Conservation (phyloP, 2,113 vertebrate species). For the Eretmochelys imbricata region DNA sequence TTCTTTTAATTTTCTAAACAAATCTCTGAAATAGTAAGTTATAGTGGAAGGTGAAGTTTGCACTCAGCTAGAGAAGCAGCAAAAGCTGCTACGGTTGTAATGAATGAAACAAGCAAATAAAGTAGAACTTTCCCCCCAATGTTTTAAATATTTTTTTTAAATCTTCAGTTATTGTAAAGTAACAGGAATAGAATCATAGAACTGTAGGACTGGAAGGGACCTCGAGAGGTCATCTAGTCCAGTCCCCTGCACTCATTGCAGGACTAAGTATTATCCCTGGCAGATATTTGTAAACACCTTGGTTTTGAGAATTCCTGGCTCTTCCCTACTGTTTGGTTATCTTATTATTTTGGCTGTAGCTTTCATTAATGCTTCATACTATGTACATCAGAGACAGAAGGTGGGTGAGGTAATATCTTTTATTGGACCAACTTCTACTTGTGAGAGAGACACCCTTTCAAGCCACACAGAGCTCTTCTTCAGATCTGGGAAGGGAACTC, state of each 20-base stretch:
- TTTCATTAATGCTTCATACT: background rate
- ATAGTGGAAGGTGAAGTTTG: background rate
- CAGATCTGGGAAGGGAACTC: background rate
- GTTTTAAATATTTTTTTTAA: background rate
- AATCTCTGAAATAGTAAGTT: background rate
- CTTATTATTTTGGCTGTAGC: background rate
- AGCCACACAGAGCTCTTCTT: background rate
- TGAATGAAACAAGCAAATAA: background rate
- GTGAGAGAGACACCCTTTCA: background rate
- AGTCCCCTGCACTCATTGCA: no score
- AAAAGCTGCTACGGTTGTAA: background rate
- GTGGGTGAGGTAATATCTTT: background rate
- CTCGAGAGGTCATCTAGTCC: no score
- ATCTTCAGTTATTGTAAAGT: background rate
- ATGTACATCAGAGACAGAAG: background rate
- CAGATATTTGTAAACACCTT: background rate
- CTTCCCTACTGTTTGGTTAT: background rate
- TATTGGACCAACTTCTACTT: background rate
- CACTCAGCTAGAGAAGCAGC: background rate
- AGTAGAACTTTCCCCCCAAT: background rate
- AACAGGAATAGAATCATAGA: no score
- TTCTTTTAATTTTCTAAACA: background rate
- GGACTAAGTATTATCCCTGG: background rate
- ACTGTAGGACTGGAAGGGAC: no score
- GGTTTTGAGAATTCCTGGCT: accelerated